Evolutionary conservation across 2,797 vertebrate species (phyloP).

Genomic region (Xyrichtys novacula): DNA sequence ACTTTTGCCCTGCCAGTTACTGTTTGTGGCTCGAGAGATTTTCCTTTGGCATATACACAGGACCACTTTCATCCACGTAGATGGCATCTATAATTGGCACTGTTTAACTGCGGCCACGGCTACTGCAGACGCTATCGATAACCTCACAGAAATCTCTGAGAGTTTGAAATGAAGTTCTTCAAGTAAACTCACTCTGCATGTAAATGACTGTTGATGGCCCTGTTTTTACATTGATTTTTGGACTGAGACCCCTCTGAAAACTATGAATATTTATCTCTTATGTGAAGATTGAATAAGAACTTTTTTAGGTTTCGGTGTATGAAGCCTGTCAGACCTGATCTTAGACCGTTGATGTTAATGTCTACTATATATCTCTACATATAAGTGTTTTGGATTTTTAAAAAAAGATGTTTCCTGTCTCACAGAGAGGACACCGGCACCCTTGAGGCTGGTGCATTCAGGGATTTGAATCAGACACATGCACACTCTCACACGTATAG

Average conservation of each 20-base stretch:
- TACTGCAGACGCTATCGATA: slow-evolving; percentile 60
- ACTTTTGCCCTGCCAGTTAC: slow-evolving; percentile 73
- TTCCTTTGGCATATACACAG: slow-evolving; percentile 64
- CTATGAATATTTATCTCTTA: slow-evolving; percentile 23
- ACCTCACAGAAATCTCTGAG: slow-evolving; percentile 50
- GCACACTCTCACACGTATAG: slow-evolving; percentile 3
- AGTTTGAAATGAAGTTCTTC: slow-evolving; percentile 54
- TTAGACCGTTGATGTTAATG: too few species aligned
- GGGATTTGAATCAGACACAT: slow-evolving; percentile 4
- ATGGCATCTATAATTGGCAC: slow-evolving; percentile 76
- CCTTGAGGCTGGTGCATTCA: slow-evolving; percentile 8
- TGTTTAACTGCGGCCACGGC: slow-evolving; percentile 46
- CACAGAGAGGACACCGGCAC: slow-evolving; percentile 5
- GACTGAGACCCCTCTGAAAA: slow-evolving; percentile 2
- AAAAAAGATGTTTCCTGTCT: slow-evolving; percentile 13
- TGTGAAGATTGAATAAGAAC: too few species aligned
- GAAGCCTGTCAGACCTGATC: too few species aligned
- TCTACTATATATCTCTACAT: too few species aligned
- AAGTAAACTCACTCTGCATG: slow-evolving; percentile 44
- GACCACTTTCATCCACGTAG: slow-evolving; percentile 67
- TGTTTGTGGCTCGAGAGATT: slow-evolving; percentile 72
- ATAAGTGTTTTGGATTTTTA: too few species aligned
- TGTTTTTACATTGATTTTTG: not conserved
- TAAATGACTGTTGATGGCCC: not conserved
- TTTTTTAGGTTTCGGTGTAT: too few species aligned